A percentile compares a stretch with the other conserved stretches of the same genome.
phyloP scores from a whole-genome alignment of 2,797 vertebrate species.

The Molossus molossus region DNA sequence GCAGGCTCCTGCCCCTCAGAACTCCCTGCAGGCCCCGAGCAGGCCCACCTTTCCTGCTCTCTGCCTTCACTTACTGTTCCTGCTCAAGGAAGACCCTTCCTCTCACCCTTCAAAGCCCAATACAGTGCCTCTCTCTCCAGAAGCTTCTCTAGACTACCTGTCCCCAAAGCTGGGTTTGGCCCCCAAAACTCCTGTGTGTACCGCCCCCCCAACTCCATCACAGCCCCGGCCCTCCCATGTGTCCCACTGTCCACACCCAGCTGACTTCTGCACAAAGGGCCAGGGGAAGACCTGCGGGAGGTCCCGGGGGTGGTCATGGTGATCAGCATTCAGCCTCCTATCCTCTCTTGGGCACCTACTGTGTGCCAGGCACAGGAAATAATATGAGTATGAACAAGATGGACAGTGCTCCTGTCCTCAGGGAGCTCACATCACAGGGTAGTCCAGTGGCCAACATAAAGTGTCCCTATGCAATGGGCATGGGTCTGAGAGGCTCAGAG shows the following conservation, averaged over 20 bases:
- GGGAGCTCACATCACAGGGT: neutral
- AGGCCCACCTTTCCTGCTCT: neutral
- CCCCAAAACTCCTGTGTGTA: neutral
- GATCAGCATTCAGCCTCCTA: neutral
- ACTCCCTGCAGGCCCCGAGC: neutral
- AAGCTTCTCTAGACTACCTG: neutral
- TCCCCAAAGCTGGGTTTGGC: neutral
- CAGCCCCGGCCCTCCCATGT: neutral
- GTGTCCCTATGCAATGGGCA: neutral
- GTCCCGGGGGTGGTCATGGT: fast-evolving
- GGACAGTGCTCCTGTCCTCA: neutral
- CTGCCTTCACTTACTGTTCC: neutral
- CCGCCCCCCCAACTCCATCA: neutral
- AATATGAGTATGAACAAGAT: neutral
- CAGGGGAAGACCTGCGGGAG: neutral
- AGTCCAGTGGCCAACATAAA: neutral
- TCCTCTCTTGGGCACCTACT: neutral
- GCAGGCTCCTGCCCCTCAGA: neutral
- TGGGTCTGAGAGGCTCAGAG: neutral
- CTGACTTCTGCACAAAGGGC: neutral
- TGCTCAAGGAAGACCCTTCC: neutral
- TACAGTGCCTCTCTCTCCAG: neutral
- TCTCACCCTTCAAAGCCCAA: neutral
- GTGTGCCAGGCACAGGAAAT: neutral
- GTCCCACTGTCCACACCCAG: neutral